These are phyloP conservation scores for Arnoldichthys spilopterus DNA, from an alignment of 2,797 vertebrate genomes.

Conservation along the genomic window DNA sequence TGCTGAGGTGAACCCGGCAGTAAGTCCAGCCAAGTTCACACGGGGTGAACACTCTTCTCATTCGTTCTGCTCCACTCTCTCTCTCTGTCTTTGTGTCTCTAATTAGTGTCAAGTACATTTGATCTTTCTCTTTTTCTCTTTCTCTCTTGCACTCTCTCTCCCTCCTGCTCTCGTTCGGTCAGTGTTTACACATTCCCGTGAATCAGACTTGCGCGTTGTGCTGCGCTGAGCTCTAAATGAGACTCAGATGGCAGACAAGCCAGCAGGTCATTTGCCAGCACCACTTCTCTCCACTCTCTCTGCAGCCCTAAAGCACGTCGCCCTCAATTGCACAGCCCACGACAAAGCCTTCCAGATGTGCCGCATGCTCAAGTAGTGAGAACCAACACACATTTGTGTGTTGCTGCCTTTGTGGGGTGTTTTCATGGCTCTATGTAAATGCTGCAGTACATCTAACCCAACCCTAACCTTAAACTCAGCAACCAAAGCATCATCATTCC, in stretches of 20 bases:
- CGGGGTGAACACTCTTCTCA: too few species aligned
- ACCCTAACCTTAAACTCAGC: too few species aligned
- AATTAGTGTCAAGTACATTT: too few species aligned
- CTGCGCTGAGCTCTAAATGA: constrained; percentile 37
- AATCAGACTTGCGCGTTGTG: neutral
- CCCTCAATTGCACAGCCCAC: neutral
- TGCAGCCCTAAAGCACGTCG: neutral
- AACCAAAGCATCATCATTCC: too few species aligned
- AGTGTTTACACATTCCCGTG: constrained; percentile 42
- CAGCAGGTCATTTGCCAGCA: neutral
- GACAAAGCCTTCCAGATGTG: constrained; percentile 29
- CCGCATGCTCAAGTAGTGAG: neutral
- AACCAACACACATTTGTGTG: neutral
- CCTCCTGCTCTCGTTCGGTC: constrained; percentile 14
- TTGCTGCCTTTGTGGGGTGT: too few species aligned
- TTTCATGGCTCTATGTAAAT: too few species aligned
- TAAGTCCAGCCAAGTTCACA: constrained; percentile 42
- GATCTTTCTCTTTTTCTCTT: neutral
- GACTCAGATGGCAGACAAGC: constrained; percentile 11
- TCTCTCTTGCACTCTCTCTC: neutral
- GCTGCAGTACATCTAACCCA: too few species aligned
- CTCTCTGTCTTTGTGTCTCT: too few species aligned
- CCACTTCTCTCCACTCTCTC: neutral
- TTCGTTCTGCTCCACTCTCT: neutral
- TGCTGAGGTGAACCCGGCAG: constrained; percentile 22